A percentile compares a stretch with the other conserved stretches of the same genome.
Evolutionary conservation across 2,113 vertebrate genomes (phyloP).

Genomic region (Eretmochelys imbricata): DNA sequence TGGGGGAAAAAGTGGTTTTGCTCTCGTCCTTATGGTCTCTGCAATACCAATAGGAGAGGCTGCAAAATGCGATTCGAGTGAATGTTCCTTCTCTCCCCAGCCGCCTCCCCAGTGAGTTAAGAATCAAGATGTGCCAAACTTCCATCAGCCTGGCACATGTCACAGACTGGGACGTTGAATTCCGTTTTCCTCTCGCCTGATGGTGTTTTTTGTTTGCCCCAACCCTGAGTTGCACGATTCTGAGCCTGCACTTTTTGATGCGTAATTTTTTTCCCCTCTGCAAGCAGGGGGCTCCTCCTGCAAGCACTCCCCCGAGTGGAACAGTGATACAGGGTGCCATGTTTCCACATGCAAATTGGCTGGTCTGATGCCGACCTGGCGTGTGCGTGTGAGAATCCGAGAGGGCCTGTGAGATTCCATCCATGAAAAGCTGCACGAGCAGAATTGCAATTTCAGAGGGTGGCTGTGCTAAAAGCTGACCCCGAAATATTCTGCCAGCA

Average conservation of each 20-base stretch:
- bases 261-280: background rate
- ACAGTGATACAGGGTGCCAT: rapidly evolving
- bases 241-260: slow-evolving; percentile 38
- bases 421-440: rapidly evolving
- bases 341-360: background rate
- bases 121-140: background rate
- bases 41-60: background rate
- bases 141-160: background rate
- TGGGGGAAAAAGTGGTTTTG: background rate
- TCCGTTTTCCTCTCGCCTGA: background rate
- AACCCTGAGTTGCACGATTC: background rate
- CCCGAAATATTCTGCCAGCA: background rate
- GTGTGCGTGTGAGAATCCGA: rapidly evolving
- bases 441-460: rapidly evolving
- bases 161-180: rapidly evolving
- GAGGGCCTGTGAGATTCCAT: rapidly evolving
- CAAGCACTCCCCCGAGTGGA: rapidly evolving
- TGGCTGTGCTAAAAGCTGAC: rapidly evolving
- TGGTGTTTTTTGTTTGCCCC: background rate
- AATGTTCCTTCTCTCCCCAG: background rate
- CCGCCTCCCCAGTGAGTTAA: background rate
- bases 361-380: background rate
- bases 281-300: background rate
- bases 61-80: rapidly evolving
- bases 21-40: background rate